Conservation (phyloP, 2,113 vertebrate species). For the Synchiropus splendidus region DNA sequence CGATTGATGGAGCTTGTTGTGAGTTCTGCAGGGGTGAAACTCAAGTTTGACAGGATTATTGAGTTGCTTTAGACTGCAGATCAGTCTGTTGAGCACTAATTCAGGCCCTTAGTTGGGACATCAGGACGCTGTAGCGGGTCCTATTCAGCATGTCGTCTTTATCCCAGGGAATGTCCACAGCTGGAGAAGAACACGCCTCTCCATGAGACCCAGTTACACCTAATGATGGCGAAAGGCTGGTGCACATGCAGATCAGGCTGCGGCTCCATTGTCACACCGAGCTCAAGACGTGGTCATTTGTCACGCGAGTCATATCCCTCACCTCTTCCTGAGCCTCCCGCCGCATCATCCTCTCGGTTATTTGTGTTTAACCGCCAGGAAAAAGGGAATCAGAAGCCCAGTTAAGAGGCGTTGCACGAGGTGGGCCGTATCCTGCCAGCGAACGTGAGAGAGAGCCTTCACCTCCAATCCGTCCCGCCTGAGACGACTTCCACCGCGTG, state of each 20-base stretch:
- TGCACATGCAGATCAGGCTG: conserved; percentile 61
- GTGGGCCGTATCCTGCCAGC: conserved; percentile 46
- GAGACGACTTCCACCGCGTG: conserved; percentile 23
- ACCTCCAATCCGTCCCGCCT: conserved; percentile 3
- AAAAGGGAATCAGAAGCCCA: conserved; percentile 53
- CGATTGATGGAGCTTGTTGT: too few relatives aligned
- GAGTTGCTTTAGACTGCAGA: conserved; percentile 11
- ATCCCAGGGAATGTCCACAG: conserved; percentile 25
- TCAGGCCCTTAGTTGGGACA: conserved; percentile 19
- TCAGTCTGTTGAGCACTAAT: conserved; percentile 27
- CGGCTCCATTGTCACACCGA: conserved; percentile 59
- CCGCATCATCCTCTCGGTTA: conserved; percentile 49
- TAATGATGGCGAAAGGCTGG: conserved; percentile 65
- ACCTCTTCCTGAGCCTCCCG: conserved; percentile 50
- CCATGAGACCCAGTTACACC: conserved; percentile 66
- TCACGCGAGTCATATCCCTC: conserved; percentile 58
- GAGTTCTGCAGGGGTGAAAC: conserved; percentile 4
- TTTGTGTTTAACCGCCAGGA: conserved; percentile 63
- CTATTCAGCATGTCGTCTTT: conserved; percentile 39
- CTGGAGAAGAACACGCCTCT: conserved; percentile 38
- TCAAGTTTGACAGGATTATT: conserved; percentile 24
- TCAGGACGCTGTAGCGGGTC: conserved; percentile 28
- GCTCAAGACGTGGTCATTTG: conserved; percentile 58
- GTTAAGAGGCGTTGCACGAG: conserved; percentile 42
- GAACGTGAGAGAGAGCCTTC: conserved; percentile 25